These are phyloP conservation scores for Campoletis sonorensis DNA, from an alignment of 1,140 invertebrate genomes.

Conservation along the genomic window DNA sequence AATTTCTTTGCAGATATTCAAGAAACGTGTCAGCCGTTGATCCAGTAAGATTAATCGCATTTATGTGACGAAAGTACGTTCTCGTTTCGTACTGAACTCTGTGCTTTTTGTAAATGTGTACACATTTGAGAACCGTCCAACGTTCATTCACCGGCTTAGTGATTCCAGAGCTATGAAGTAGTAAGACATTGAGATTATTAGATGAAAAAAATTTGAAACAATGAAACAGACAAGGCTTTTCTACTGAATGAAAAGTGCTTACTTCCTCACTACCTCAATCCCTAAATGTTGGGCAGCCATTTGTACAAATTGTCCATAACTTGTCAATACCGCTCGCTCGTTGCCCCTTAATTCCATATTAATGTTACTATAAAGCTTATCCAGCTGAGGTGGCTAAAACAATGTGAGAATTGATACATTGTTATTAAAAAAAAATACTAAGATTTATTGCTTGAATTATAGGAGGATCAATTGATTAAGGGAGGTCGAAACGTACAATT, in stretches of 20 bases:
- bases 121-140: conserved; percentile 90
- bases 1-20: conserved; percentile 97
- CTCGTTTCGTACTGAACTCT: conserved; percentile 96
- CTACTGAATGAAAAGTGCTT: conserved; percentile 57
- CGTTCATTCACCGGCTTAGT: conserved; percentile 85
- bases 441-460: no score
- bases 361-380: conserved; percentile 90
- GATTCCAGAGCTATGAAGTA: conserved; percentile 81
- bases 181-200: conserved; percentile 50
- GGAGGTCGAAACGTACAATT: no score
- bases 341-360: conserved; percentile 92
- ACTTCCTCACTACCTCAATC: conserved; percentile 86
- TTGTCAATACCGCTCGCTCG: conserved; percentile 90
- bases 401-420: not conserved
- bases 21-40: conserved; percentile 97
- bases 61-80: conserved; percentile 93
- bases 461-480: no score
- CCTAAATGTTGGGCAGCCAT: conserved; percentile 88
- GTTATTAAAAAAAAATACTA: no score
- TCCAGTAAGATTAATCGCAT: conserved; percentile 91
- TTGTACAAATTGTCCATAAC: conserved; percentile 91
- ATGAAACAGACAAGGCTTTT: not conserved
- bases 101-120: conserved; percentile 95
- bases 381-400: conserved; percentile 74
- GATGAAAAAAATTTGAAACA: conserved; percentile 36